Percentiles rank a stretch among this genome's conserved stretches.
Evolutionary conservation across 2,888 invertebrate species (phyloP).

Genomic region (Perdita meconis): DNA sequence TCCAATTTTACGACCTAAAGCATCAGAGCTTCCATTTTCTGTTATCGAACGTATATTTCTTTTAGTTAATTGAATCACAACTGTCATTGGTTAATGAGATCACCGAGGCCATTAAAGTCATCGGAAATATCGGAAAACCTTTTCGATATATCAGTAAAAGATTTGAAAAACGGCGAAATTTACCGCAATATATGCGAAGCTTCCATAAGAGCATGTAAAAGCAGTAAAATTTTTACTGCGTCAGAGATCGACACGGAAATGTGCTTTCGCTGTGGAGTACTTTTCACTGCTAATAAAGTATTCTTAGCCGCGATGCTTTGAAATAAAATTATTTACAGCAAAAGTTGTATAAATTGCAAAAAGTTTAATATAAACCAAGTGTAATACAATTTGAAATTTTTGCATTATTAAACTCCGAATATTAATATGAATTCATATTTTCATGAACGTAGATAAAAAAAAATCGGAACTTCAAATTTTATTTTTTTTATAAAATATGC

Average conservation of each 20-base stretch:
- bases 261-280: neutral
- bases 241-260: neutral
- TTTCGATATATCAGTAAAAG: neutral
- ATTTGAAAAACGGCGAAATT: neutral
- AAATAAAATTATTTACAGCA: neutral
- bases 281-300: neutral
- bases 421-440: too few relatives aligned
- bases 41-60: neutral
- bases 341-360: neutral
- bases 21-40: neutral
- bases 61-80: slow-evolving; percentile 18
- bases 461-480: too few relatives aligned
- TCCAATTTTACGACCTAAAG: slow-evolving; percentile 2
- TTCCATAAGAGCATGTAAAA: neutral
- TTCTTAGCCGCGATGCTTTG: neutral
- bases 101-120: neutral
- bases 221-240: neutral
- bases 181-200: neutral
- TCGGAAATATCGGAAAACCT: neutral
- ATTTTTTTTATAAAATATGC: too few relatives aligned
- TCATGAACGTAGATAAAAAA: too few relatives aligned
- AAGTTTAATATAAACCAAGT: too few relatives aligned
- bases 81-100: slow-evolving; percentile 8
- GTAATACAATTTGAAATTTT: too few relatives aligned
- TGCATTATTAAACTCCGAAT: too few relatives aligned